Evolutionary conservation across 23 tunicate species (phyloP), one percentile per base, ranked within the genome.

Genomic region (Halocynthia roretzi): DNA sequence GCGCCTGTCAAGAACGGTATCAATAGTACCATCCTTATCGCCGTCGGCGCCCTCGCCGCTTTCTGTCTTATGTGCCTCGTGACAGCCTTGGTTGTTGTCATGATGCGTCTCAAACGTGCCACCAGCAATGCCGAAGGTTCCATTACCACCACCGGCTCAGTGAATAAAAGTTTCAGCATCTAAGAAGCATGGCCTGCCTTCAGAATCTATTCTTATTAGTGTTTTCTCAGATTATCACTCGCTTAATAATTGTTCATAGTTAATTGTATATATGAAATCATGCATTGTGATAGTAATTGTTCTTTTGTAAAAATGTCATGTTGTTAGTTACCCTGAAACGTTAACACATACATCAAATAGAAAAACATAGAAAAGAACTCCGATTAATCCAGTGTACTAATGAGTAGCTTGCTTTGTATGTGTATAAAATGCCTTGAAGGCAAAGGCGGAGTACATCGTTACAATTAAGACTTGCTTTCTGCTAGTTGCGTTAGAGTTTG

Each of bases 71-170:
- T 92, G 15, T 86, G 93, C 78, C 58, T 86, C 31, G 61, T 78
- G 14, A 57, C 86, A 67, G 98, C 86, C 8, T 53, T 92, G 62
- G 63, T 92, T 15, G 85, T 82, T 7, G 68, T 87, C 11, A 18
- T 81, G 22, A 66, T 86, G 70, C 77, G 82, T 12, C 44, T 73
- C 56, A 76, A 83, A 52, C 64, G 77, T 48, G 63, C 77, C 50
- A 49, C 84, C 7, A 17, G 49, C 54, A 80, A 57, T 51, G 23
- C 75, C 54, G 80, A 75, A 20, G 72, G 75, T 19, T 67, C 74
- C 20, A 52, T 86, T 7, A 68, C 80, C 18, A 48, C 78, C 22
- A 74, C 78, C 50, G 91, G 91, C 14, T 74, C 61, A 76, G 56
- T 54, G 31, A 86, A 86, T 70, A 80, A 86, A 75, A 79, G 76